phyloP scores from a whole-genome alignment of 2,888 invertebrate species.

The Acutogordius australiensis region DNA sequence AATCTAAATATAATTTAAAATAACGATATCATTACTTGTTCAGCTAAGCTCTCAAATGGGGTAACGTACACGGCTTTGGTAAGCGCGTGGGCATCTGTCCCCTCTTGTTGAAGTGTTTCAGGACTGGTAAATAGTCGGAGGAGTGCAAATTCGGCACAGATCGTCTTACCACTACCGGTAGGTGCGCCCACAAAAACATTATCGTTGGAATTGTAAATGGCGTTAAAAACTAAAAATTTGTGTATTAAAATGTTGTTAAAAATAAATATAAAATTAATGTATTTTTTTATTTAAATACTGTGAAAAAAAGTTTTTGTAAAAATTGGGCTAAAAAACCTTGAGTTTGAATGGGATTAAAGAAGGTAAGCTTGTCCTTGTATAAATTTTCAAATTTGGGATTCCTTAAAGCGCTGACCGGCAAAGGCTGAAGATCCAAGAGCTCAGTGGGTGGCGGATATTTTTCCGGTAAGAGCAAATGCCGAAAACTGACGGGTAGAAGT shows the following conservation, averaged over 20 bases:
- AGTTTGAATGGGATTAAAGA: conserved; percentile 94
- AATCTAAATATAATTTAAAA: neutral
- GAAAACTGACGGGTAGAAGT: conserved; percentile 63
- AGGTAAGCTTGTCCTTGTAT: conserved; percentile 48
- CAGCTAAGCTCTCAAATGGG: conserved; percentile 57
- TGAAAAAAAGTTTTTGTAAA: neutral
- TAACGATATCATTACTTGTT: conserved; percentile 27
- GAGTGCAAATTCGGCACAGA: conserved; percentile 78
- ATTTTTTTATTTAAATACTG: too few relatives aligned
- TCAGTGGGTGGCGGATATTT: conserved; percentile 94
- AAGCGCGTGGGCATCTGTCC: neutral
- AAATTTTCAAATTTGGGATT: conserved; percentile 55
- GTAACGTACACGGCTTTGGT: conserved; percentile 62
- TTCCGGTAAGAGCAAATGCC: conserved; percentile 81
- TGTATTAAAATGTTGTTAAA: too few relatives aligned
- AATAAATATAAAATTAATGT: too few relatives aligned
- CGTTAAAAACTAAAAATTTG: conserved; percentile 84
- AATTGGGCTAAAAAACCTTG: conserved; percentile 34
- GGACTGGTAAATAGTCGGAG: conserved; percentile 48
- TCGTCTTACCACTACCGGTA: conserved; percentile 26
- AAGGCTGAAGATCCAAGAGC: conserved; percentile 68
- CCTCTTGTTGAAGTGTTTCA: conserved; percentile 27
- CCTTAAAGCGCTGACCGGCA: conserved; percentile 59
- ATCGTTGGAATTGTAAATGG: conserved; percentile 86
- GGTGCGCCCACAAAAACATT: conserved; percentile 54